Base-by-base conservation (phyloP, 2,797 vertebrate species). In the Streptopelia turtur region DNA sequence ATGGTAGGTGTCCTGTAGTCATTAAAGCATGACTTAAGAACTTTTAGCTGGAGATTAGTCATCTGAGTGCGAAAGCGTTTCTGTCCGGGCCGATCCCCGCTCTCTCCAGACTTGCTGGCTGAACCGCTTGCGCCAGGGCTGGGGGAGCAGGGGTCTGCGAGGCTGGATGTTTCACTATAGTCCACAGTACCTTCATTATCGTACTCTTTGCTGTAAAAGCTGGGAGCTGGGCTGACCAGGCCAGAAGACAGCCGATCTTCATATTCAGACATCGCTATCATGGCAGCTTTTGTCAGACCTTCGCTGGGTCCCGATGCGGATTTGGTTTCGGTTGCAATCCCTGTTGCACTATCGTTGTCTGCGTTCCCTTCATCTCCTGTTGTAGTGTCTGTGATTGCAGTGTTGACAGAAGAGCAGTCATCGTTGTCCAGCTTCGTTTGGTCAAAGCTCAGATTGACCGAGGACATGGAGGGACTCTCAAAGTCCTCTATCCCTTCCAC, bases 1-100 rank as follows among this genome's bases (percentile, higher is more conserved):
- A 99, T 99, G 61, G 99, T 99, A 39, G 99, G 99, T 16, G 99
- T 99, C 98, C 99, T 98, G 96, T 99, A 99, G 98, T 99, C 99
- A 94, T 98, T 99, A 97, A 99, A 99, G 98, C 99, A 99, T 65
- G 99, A 99, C 98, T 99, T 99, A 75, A 99, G 98, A 96, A 99
- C 96, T 98, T 99, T 99, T 9, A 99, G 98, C 98, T 99, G 99
- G 97, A 99, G 99, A 97, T 99, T 99, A 45, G 99, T 99, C 99
- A 99, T 99, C 89, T 99, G 99, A 82, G 99, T 99, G 97, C 99
- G 98, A 98, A 99, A 99, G 96, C 99, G 99, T 96, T 99, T 99
- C 98, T 99, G 99, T 90, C 99, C 99, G 11, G 99, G 99, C 87
- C 99, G 98, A 91, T 99, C 99, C 94, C 99, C 99, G 3, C 98